These are phyloP conservation scores for Leptopilina syphax DNA, from an alignment of 2,888 invertebrate genomes.

Conservation along the genomic window DNA sequence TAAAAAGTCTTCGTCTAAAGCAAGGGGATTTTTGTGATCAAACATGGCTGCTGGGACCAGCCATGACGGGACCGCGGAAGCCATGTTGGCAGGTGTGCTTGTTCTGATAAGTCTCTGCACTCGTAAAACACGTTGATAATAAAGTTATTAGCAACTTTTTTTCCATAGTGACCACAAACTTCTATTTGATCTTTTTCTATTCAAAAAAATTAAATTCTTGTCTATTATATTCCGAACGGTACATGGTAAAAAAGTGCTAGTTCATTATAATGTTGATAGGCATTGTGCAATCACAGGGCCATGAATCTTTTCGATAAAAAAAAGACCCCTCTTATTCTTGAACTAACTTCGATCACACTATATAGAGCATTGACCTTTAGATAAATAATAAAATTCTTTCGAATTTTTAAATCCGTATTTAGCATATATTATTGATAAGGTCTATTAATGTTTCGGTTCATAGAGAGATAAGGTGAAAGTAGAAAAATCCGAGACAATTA, in stretches of 20 bases:
- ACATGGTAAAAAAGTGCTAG: not conserved
- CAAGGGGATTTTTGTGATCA: constrained; percentile 70
- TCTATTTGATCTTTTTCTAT: no score
- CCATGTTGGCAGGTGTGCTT: constrained; percentile 77
- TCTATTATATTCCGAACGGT: no score
- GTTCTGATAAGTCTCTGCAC: constrained; percentile 63
- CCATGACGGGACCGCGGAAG: constrained; percentile 76
- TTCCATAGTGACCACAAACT: no score
- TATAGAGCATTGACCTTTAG: constrained; percentile 20
- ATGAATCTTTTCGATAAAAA: constrained; percentile 21
- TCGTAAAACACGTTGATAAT: constrained; percentile 60
- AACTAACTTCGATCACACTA: not conserved
- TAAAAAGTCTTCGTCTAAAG: constrained; percentile 38
- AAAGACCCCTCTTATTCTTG: not conserved
- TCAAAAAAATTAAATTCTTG: no score
- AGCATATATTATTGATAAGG: no score
- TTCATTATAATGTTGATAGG: constrained; percentile 26
- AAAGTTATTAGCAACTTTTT: no score
- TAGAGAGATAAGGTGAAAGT: constrained; percentile 39
- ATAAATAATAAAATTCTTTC: constrained; percentile 25
- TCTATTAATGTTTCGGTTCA: constrained; percentile 3
- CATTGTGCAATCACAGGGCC: constrained; percentile 32
- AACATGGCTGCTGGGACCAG: constrained; percentile 75
- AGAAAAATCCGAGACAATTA: constrained; percentile 27
- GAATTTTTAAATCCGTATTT: not conserved